Conservation (phyloP, 2,113 vertebrate genomes). For the Oryzias melastigma region DNA sequence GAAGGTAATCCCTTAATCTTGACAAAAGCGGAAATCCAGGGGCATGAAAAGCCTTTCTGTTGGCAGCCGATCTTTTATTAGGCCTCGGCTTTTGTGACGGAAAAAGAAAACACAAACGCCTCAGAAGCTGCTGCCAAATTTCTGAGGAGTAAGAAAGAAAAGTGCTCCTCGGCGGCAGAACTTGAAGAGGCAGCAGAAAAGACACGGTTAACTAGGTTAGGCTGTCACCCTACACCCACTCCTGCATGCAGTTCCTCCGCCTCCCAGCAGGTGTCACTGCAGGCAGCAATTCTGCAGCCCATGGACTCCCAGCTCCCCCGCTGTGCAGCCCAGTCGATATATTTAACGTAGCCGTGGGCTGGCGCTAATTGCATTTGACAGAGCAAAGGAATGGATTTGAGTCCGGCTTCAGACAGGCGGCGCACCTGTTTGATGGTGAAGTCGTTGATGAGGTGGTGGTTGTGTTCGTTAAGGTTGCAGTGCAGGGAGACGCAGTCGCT, state of each 20-base stretch:
- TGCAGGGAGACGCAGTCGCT: conserved; percentile 98
- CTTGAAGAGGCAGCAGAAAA: conserved; percentile 48
- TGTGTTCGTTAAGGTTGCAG: conserved; percentile 97
- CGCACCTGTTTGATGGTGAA: conserved; percentile 98
- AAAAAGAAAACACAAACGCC: conserved; percentile 42
- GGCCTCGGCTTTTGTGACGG: conserved; percentile 55
- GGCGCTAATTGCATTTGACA: conserved; percentile 74
- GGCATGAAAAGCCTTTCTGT: conserved; percentile 64
- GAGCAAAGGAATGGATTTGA: conserved; percentile 73
- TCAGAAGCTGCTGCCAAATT: conserved; percentile 43
- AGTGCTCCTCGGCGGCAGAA: conserved; percentile 45
- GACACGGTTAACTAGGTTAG: conserved; percentile 57
- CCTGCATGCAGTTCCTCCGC: conserved; percentile 27
- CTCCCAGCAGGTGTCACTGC: conserved; percentile 63
- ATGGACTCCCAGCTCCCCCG: conserved; percentile 44
- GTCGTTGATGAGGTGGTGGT: conserved; percentile 99
- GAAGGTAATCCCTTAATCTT: conserved; percentile 75
- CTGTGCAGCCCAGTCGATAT: conserved; percentile 63
- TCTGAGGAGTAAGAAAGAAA: conserved; percentile 39
- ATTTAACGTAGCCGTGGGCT: conserved; percentile 70
- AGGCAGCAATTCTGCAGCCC: conserved; percentile 16
- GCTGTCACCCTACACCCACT: conserved; percentile 44
- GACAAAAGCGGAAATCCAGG: conserved; percentile 71
- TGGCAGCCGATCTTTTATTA: conserved; percentile 66
- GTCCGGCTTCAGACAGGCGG: conserved; percentile 61